Conservation (phyloP, 2,888 invertebrate genomes). For the Cheilosia grossa region DNA sequence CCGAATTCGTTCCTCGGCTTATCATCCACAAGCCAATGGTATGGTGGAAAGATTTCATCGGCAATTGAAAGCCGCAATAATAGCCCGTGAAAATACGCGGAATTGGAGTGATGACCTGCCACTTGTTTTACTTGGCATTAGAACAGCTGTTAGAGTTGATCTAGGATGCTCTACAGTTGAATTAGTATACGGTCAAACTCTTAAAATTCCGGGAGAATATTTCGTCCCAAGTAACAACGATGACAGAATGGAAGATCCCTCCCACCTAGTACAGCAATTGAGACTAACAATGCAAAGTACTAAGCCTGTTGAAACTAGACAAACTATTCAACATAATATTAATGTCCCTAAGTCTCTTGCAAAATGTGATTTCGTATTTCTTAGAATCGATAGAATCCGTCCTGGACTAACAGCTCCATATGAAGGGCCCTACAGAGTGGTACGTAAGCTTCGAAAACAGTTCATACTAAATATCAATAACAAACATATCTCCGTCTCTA, state of each 20-base stretch:
- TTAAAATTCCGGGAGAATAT: constrained; percentile 32
- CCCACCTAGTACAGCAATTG: constrained; percentile 1
- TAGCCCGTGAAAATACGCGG: constrained; percentile 19
- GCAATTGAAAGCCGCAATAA: constrained; percentile 24
- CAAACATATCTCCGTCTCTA: constrained; percentile 24
- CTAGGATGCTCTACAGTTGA: constrained; percentile 29
- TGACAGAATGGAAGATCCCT: neutral
- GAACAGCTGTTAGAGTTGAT: no score
- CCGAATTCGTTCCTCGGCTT: constrained; percentile 29
- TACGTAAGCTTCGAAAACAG: constrained; percentile 32
- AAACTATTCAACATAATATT: neutral
- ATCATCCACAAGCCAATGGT: constrained; percentile 50
- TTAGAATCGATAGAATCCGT: constrained; percentile 37
- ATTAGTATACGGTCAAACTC: constrained; percentile 50
- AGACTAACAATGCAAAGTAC: constrained; percentile 13
- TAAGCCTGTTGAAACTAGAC: neutral
- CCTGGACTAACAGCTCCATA: constrained; percentile 32
- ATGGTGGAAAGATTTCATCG: constrained; percentile 36
- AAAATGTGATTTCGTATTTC: constrained; percentile 21
- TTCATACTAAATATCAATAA: constrained; percentile 13
- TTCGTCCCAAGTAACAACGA: neutral
- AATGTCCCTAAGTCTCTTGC: constrained; percentile 25
- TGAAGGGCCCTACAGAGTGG: constrained; percentile 47
- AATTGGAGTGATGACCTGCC: constrained; percentile 37
- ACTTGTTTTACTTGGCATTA: constrained; percentile 45